These are phyloP conservation scores for Amiota minor DNA, from an alignment of 2,888 invertebrate genomes.

Conservation along the genomic window DNA sequence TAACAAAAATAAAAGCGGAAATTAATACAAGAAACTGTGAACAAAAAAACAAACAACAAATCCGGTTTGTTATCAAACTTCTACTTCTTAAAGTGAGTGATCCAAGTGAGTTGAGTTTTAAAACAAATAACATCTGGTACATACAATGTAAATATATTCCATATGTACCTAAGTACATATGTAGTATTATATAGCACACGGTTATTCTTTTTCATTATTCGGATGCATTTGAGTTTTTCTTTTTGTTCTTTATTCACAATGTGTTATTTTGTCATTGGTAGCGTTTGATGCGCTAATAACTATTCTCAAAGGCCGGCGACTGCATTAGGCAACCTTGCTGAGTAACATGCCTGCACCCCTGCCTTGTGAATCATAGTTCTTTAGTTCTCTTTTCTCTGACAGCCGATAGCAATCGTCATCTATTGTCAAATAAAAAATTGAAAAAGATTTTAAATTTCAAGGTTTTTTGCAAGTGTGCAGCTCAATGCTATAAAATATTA, in stretches of 20 bases:
- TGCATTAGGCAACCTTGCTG: too few species aligned
- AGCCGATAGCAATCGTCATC: background rate
- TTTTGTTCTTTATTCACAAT: background rate
- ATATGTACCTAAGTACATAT: background rate
- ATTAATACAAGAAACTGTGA: too few species aligned
- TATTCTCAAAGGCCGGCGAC: too few species aligned
- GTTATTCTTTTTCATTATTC: too few species aligned
- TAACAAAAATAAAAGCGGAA: background rate
- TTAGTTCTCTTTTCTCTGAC: background rate
- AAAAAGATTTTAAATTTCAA: background rate
- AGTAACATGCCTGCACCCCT: background rate
- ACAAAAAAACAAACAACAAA: background rate
- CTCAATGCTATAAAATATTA: too few species aligned
- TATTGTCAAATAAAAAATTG: background rate
- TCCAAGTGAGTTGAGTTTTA: slow-evolving; percentile 8
- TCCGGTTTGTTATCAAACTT: slow-evolving; percentile 9
- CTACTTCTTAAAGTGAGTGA: background rate
- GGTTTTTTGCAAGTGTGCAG: background rate
- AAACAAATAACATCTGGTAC: too few species aligned
- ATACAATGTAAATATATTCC: background rate
- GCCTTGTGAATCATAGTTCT: background rate
- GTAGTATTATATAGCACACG: too few species aligned
- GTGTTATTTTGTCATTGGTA: too few species aligned
- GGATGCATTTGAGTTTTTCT: background rate
- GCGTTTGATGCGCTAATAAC: too few species aligned